A percentile compares a stretch with the other conserved stretches of the same genome.
phyloP scores from a whole-genome alignment of 2,888 invertebrate genomes.

The Drosophila kanekoi region DNA sequence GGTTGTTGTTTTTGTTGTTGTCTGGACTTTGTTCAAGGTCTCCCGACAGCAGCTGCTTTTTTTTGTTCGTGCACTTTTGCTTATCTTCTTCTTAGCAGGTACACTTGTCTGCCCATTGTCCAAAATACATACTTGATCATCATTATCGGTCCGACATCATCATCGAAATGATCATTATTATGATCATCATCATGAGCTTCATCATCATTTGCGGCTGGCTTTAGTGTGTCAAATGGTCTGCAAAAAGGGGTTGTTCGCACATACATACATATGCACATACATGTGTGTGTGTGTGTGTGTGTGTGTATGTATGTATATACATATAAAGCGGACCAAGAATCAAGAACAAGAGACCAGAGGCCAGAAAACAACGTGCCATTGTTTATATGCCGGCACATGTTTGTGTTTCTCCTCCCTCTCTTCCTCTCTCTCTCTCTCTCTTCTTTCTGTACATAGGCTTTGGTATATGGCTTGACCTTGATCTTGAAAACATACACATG shows the following conservation, averaged over 20 bases:
- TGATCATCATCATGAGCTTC: constrained; percentile 21
- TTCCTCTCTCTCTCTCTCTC: constrained; percentile 7
- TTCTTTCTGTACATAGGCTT: constrained; percentile 36
- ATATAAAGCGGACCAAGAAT: neutral
- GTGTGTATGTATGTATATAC: no score
- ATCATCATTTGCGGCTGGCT: constrained; percentile 41
- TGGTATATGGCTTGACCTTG: constrained; percentile 78
- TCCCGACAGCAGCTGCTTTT: constrained; percentile 65
- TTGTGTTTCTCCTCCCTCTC: constrained; percentile 38
- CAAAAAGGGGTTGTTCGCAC: constrained; percentile 58
- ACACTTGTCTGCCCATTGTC: constrained; percentile 74
- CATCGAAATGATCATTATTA: constrained; percentile 22
- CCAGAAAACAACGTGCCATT: constrained; percentile 38
- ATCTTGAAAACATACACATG: constrained; percentile 75
- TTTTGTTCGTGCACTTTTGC: constrained; percentile 9
- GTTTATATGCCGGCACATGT: constrained; percentile 71
- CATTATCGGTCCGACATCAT: constrained; percentile 3
- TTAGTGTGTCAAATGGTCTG: constrained; percentile 74
- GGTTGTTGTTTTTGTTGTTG: constrained; percentile 51
- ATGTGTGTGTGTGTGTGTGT: no score
- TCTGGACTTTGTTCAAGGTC: constrained; percentile 69
- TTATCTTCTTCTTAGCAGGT: constrained; percentile 55
- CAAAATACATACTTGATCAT: constrained; percentile 39
- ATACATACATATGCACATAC: no score
- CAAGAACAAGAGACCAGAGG: neutral